Evolutionary conservation across 2,113 vertebrate species (phyloP).

Genomic region (Salvelinus sp.): DNA sequence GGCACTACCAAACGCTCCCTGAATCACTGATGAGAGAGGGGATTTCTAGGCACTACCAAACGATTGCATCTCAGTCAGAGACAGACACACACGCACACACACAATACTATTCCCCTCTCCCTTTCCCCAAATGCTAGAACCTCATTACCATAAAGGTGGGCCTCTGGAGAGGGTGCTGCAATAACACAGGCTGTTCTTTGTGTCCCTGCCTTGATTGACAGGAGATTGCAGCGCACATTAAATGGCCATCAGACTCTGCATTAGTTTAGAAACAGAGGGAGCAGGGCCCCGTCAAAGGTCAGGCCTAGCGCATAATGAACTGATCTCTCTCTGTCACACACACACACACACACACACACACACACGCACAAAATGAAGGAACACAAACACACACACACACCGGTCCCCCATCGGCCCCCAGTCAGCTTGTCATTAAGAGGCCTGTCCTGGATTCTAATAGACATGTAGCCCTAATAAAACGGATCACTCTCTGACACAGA

Average conservation of each 20-base stretch:
- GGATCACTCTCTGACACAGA: constrained; percentile 34
- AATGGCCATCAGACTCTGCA: constrained; percentile 71
- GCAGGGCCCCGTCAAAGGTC: constrained; percentile 66
- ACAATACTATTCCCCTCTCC: constrained; percentile 1
- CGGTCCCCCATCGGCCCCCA: constrained; percentile 5
- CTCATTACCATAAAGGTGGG: constrained; percentile 69
- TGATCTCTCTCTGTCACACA: constrained; percentile 34
- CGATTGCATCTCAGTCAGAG: background rate
- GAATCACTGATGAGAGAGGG: constrained; percentile 53
- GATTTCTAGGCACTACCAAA: constrained; percentile 27
- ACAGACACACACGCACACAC: constrained; percentile 6
- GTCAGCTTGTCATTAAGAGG: constrained; percentile 30
- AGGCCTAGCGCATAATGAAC: constrained; percentile 67
- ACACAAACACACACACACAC: background rate
- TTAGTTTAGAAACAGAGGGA: constrained; percentile 63
- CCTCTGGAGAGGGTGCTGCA: constrained; percentile 64
- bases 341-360: background rate
- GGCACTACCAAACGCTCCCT: constrained; percentile 44
- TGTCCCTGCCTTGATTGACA: constrained; percentile 71
- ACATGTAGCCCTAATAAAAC: constrained; percentile 45
- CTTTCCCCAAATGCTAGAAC: constrained; percentile 35
- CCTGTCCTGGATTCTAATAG: constrained; percentile 35
- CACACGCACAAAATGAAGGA: too few species aligned
- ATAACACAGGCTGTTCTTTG: constrained; percentile 67
- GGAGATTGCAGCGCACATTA: constrained; percentile 71